Evolutionary conservation across 2,888 invertebrate species (phyloP).

Genomic region (Pollenia amentaria): DNA sequence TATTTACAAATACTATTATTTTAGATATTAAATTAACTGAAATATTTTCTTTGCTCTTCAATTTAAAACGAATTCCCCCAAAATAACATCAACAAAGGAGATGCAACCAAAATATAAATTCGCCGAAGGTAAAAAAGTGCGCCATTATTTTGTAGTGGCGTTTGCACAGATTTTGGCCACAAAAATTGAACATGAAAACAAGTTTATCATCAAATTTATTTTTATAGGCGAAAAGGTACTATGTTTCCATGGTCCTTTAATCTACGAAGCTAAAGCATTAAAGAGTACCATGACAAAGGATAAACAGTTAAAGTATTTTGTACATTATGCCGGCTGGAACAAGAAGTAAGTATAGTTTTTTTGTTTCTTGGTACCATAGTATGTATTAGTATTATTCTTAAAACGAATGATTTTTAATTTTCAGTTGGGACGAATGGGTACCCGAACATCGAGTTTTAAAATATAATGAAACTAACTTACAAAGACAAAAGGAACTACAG

Average conservation of each 20-base stretch:
- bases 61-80: conserved; percentile 62
- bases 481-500: conserved; percentile 94
- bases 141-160: conserved; percentile 17
- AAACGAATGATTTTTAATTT: conserved; percentile 76
- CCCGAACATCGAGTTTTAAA: conserved; percentile 95
- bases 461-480: conserved; percentile 94
- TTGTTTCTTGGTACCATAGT: neutral
- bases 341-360: conserved; percentile 90
- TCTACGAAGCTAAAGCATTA: conserved; percentile 98
- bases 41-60: conserved; percentile 14
- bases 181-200: neutral
- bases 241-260: conserved; percentile 97
- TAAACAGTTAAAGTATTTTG: conserved; percentile 94
- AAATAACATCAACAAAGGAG: conserved; percentile 84
- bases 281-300: conserved; percentile 93
- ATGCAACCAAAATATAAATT: conserved; percentile 88
- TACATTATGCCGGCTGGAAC: conserved; percentile 99
- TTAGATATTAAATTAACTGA: conserved; percentile 17
- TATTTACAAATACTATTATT: conserved; percentile 32
- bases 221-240: conserved; percentile 92
- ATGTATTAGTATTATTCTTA: neutral
- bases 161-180: neutral
- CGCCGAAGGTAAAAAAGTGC: conserved; percentile 87
- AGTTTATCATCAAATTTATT: conserved; percentile 7
- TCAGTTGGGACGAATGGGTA: conserved; percentile 96